Base-by-base conservation (phyloP, 2,888 invertebrate genomes). In the Aplocera efformata region DNA sequence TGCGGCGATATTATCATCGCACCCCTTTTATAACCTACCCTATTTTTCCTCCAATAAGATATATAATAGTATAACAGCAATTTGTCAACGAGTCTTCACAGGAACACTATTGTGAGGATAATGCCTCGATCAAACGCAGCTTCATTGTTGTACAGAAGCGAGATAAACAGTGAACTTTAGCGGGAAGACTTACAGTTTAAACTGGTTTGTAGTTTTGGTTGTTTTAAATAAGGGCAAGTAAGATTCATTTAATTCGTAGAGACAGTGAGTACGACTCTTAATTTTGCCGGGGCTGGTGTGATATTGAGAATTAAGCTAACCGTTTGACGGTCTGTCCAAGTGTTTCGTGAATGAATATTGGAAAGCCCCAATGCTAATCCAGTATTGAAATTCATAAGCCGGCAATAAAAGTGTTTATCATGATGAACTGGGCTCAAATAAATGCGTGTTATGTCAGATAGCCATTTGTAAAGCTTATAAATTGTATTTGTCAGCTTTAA, bases 21-120 rank as follows among this genome's bases (percentile, higher is more conserved):
- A 40, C 21, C 36, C 35, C 42, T 24, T 13, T 47, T 35, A 76
- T 69, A 69, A 68, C 38, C 60, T 56, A 67, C 79, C 69, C 44
- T 80, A 69, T 39, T 7, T 0, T 23, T 1, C 13, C 13, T 1
- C 2, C 0, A 21, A 67, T 70, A 81, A 53, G 58, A 63, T 53
- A 33, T 27, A 63, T 51, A 70, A 55, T 77, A 44, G 35, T 28
- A 29, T 36, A 58, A 29, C 60, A 67, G 57, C 56, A 65, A 67
- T 70, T 66, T 70, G 77, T 79, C 79, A 76, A 78, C 79, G 76
- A 72, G 66, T 74, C 81, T 79, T 78, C 80, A 79, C 80, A 79
- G 78, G 75, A 78, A 81, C 79, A 83, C 86, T 83, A 85, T 85
- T 82, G 79, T 82, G 72, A 75, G 71, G 80, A 82, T 85, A 86